phyloP scores from a whole-genome alignment of 2,113 vertebrate species.

The Melozone crissalis region DNA sequence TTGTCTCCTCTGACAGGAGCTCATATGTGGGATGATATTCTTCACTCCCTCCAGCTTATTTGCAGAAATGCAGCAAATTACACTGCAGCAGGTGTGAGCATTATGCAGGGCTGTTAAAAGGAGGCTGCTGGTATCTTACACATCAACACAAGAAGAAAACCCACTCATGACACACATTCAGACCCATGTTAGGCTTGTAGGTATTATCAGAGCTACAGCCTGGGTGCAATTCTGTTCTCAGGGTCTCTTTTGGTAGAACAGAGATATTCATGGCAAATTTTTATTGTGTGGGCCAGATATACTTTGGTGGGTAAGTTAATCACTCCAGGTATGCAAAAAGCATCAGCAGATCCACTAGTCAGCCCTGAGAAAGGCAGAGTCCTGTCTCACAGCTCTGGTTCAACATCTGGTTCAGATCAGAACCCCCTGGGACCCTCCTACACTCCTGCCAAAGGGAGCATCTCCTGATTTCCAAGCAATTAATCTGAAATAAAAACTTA shows the following conservation, averaged over 20 bases:
- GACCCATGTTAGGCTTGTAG: accelerated
- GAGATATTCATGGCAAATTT: neutral
- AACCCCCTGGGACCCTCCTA: neutral
- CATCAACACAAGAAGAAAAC: neutral
- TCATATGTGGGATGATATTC: neutral
- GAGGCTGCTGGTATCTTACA: neutral
- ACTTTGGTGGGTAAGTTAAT: neutral
- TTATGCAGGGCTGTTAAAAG: neutral
- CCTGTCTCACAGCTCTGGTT: neutral
- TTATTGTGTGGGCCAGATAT: neutral
- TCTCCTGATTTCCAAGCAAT: neutral
- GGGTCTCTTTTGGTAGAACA: neutral
- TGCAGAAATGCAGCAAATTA: neutral
- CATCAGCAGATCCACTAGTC: neutral
- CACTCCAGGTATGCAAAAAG: neutral
- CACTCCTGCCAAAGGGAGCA: neutral
- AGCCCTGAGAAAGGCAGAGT: neutral
- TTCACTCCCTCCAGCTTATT: neutral
- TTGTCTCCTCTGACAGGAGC: neutral
- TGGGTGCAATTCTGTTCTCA: neutral
- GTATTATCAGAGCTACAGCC: neutral
- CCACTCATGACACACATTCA: accelerated
- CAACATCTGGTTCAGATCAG: neutral
- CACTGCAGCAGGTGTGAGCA: neutral
- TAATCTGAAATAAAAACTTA: neutral